phyloP scores from a whole-genome alignment of 2,888 invertebrate genomes.

The Hermaeophaga mercurialis region DNA sequence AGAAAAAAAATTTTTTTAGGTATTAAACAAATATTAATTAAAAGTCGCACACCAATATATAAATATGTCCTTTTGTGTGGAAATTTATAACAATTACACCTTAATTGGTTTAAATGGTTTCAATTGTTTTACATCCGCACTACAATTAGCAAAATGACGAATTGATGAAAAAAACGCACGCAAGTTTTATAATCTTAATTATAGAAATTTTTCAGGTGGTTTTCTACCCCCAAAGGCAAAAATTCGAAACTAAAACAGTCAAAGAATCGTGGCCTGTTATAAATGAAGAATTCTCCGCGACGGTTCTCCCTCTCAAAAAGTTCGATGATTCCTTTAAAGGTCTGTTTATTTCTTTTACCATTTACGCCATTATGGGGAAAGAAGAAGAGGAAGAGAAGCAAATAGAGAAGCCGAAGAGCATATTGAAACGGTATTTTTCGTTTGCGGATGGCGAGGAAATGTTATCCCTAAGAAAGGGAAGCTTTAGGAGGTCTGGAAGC shows the following conservation, averaged over 20 bases:
- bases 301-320: conserved; percentile 61
- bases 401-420: conserved; percentile 26
- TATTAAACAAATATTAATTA: too few species aligned
- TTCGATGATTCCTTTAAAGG: conserved; percentile 67
- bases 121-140: too few species aligned
- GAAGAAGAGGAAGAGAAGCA: conserved; percentile 55
- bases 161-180: too few species aligned
- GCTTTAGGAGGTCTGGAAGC: conserved; percentile 35
- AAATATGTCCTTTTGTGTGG: too few species aligned
- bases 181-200: too few species aligned
- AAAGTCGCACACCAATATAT: too few species aligned
- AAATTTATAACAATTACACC: too few species aligned
- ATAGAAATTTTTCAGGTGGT: conserved; percentile 73
- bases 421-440: conserved; percentile 45
- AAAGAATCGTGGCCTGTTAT: conserved; percentile 81
- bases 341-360: conserved; percentile 70
- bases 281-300: conserved; percentile 79
- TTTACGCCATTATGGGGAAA: conserved; percentile 70
- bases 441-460: conserved; percentile 56
- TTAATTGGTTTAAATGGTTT: too few species aligned
- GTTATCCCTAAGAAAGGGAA: conserved; percentile 25
- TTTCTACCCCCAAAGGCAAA: conserved; percentile 76
- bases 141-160: too few species aligned
- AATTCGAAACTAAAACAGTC: conserved; percentile 74
- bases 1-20: too few species aligned